Conservation (phyloP, 2,797 vertebrate genomes). For the Limosa lapponica region DNA sequence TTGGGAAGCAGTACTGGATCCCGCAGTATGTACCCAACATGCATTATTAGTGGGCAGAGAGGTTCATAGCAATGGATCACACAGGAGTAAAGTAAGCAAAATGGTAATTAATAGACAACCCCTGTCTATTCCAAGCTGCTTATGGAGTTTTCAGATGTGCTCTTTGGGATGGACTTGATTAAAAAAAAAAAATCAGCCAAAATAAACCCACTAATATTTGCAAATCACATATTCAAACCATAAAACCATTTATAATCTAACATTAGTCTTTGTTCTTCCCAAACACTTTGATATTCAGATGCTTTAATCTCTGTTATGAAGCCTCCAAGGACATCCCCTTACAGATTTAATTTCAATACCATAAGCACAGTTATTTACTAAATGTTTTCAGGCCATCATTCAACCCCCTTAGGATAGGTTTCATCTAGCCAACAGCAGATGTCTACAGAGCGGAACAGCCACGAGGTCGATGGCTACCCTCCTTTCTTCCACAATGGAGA, state of each 20-base stretch:
- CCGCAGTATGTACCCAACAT: background rate
- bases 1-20: background rate
- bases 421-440: background rate
- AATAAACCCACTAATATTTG: background rate
- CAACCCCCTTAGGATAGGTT: background rate
- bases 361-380: slow-evolving; percentile 4
- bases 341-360: slow-evolving; percentile 4
- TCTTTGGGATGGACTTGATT: background rate
- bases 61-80: background rate
- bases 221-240: slow-evolving; percentile 16
- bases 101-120: background rate
- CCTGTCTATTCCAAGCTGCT: background rate
- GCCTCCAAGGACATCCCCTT: slow-evolving; percentile 7
- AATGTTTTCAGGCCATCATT: background rate
- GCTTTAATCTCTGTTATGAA: slow-evolving; percentile 36
- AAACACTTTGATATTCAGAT: slow-evolving; percentile 41
- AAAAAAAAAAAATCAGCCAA: slow-evolving; percentile 14
- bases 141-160: background rate
- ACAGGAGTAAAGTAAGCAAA: background rate
- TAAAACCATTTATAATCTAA: slow-evolving; percentile 3
- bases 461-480: background rate
- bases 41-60: background rate
- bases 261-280: slow-evolving; percentile 33
- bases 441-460: background rate
- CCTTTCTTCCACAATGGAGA: background rate